phyloP scores from a whole-genome alignment of 2,113 vertebrate species.

The Megaceryle torquata region DNA sequence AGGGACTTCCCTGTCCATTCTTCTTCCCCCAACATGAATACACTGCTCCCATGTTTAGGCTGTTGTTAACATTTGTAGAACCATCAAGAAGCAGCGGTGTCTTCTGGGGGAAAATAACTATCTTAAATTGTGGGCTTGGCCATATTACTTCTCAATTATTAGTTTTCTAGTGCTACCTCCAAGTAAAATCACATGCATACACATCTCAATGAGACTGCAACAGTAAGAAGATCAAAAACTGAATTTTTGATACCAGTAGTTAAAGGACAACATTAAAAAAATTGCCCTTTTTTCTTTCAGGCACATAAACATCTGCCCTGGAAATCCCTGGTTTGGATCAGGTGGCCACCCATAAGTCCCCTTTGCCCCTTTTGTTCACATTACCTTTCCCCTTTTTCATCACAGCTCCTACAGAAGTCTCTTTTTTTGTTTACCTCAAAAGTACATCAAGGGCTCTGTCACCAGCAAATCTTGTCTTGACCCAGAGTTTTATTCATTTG shows the following conservation, averaged over 20 bases:
- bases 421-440: neutral
- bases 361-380: neutral
- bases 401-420: neutral
- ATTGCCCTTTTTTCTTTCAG: neutral
- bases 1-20: neutral
- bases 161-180: neutral
- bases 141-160: neutral
- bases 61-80: neutral
- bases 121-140: neutral
- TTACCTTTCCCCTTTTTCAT: neutral
- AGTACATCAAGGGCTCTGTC: neutral
- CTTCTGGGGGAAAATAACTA: neutral
- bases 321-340: neutral
- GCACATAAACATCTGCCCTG: neutral
- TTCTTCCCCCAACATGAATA: neutral
- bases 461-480: neutral
- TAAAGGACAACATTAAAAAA: neutral
- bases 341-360: neutral
- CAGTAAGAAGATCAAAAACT: neutral
- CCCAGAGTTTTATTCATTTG: neutral
- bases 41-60: neutral
- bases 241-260: neutral
- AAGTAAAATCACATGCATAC: neutral
- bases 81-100: neutral
- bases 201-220: neutral